These are phyloP conservation scores for Pachymerium ferrugineum DNA, from an alignment of 2,888 invertebrate species.

Conservation along the genomic window DNA sequence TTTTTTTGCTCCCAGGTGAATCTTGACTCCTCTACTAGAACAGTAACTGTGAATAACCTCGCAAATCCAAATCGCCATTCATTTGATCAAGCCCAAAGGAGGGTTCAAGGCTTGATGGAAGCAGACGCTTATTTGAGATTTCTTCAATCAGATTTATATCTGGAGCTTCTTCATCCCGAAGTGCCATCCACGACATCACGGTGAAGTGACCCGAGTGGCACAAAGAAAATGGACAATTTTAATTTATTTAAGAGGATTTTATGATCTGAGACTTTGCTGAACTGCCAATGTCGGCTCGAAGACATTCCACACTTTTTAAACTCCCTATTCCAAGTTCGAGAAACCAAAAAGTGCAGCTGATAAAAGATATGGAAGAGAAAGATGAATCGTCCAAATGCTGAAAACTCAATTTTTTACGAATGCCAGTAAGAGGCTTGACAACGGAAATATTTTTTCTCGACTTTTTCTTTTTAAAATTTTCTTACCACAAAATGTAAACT, in stretches of 20 bases:
- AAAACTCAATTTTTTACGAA: neutral
- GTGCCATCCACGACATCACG: slow-evolving; percentile 35
- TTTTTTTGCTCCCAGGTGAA: slow-evolving; percentile 49
- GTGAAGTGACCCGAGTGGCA: neutral
- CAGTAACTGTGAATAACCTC: slow-evolving; percentile 47
- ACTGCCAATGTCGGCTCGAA: neutral
- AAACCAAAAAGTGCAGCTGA: slow-evolving; percentile 2
- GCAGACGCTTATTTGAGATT: slow-evolving; percentile 55
- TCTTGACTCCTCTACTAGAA: slow-evolving; percentile 53
- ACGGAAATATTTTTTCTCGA: neutral
- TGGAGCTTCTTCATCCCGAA: slow-evolving; percentile 46
- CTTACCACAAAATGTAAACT: too few relatives aligned
- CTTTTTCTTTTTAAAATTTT: neutral
- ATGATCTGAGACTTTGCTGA: neutral
- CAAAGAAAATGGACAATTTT: neutral
- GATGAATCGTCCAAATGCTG: neutral
- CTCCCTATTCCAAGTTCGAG: neutral
- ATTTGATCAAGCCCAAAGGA: slow-evolving; percentile 54
- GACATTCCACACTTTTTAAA: slow-evolving; percentile 19
- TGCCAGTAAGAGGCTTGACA: neutral
- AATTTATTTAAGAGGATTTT: slow-evolving; percentile 10
- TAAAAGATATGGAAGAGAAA: neutral
- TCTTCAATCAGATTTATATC: slow-evolving; percentile 53
- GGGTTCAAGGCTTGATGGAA: slow-evolving; percentile 54
- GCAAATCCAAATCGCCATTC: slow-evolving; percentile 49